phyloP scores from a whole-genome alignment of 2,797 vertebrate genomes.

The Sebastes flavidus region DNA sequence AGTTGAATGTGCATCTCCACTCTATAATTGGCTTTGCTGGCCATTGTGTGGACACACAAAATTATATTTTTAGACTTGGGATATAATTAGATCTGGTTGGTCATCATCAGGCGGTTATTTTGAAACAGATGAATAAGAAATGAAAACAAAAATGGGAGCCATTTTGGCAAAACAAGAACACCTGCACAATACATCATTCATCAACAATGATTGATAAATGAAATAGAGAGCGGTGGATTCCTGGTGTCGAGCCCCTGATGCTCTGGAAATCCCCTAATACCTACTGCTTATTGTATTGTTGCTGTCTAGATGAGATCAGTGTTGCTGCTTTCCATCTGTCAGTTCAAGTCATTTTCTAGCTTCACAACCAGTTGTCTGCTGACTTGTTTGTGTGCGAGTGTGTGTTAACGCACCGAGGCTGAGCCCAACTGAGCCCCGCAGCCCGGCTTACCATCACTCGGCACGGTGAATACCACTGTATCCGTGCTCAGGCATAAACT shows the following conservation, averaged over 20 bases:
- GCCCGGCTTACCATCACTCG: conserved; percentile 27
- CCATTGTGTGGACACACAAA: neutral
- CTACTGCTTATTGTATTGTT: conserved; percentile 40
- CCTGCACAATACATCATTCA: neutral
- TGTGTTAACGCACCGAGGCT: conserved; percentile 1
- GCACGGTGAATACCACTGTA: conserved; percentile 1
- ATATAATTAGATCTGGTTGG: conserved; percentile 6
- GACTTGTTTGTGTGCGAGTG: conserved; percentile 1
- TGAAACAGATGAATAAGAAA: neutral
- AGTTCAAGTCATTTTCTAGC: conserved; percentile 57
- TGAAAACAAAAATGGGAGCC: neutral
- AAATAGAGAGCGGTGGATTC: conserved; percentile 4
- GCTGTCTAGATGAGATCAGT: conserved; percentile 57
- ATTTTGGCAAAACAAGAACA: neutral
- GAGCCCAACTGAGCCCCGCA: conserved; percentile 30
- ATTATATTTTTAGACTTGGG: conserved; percentile 50
- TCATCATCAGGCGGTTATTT: neutral
- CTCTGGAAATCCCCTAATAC: conserved; percentile 50
- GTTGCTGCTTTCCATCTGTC: conserved; percentile 58
- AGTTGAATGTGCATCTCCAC: conserved; percentile 9
- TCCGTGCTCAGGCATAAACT: conserved; percentile 8
- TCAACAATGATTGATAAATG: conserved; percentile 23
- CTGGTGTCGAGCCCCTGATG: neutral
- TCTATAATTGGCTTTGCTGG: conserved; percentile 38
- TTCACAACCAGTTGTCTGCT: conserved; percentile 43